These are phyloP conservation scores for Drosophila pallidifrons DNA, from an alignment of 1,140 invertebrate genomes.

Conservation along the genomic window DNA sequence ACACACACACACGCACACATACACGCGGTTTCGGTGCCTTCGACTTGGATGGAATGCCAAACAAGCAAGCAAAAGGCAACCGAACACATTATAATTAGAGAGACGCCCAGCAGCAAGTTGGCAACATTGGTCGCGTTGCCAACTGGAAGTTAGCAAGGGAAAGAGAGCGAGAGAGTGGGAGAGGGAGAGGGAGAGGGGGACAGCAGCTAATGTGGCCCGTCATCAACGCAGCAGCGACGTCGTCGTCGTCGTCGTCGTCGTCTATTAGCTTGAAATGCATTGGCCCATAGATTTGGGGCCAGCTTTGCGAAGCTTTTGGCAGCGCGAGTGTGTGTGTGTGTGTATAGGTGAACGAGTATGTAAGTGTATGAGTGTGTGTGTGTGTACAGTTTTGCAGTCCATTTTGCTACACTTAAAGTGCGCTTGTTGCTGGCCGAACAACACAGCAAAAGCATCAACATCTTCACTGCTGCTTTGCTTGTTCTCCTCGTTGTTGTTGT, in stretches of 20 bases:
- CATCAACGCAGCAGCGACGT: conserved; percentile 6
- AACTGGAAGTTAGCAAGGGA: conserved; percentile 4
- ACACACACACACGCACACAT: neutral
- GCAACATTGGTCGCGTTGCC: neutral
- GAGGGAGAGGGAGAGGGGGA: too few species aligned
- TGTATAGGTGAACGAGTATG: neutral
- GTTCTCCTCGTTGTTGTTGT: conserved; percentile 16
- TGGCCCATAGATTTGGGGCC: conserved; percentile 38
- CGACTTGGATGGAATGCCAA: conserved; percentile 26
- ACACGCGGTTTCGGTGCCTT: neutral
- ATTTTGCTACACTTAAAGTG: conserved; percentile 79
- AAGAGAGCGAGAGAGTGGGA: neutral
- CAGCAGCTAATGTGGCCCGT: neutral
- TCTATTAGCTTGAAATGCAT: conserved; percentile 43
- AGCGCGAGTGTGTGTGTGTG: conserved; percentile 1
- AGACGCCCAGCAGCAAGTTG: conserved; percentile 10
- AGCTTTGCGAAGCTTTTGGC: conserved; percentile 28
- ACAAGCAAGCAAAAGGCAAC: conserved; percentile 18
- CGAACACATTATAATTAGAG: conserved; percentile 44
- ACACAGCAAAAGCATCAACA: conserved; percentile 20
- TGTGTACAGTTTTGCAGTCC: conserved; percentile 77
- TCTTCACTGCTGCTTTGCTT: conserved; percentile 5
- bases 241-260: conserved; percentile 2
- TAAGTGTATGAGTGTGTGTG: conserved; percentile 3
- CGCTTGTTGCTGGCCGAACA: conserved; percentile 62